Conservation (phyloP, 2,113 vertebrate genomes). For the Planiliza haematocheilus region DNA sequence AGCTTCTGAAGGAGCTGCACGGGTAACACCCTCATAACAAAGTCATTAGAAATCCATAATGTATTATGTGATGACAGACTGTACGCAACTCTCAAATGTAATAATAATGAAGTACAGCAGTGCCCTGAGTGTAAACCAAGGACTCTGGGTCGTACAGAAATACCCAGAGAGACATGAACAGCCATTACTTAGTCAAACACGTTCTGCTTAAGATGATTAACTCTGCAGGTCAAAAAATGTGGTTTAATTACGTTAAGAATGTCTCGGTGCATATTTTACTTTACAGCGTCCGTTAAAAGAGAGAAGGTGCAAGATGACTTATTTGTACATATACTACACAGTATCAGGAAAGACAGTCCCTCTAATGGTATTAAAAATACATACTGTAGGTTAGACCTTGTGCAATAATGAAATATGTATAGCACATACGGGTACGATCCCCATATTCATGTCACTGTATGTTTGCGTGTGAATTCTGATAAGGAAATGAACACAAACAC, state of each 20-base stretch:
- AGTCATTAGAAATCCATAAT: constrained; percentile 45
- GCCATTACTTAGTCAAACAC: not conserved
- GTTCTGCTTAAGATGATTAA: constrained; percentile 3
- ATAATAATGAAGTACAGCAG: constrained; percentile 41
- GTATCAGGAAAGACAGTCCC: not conserved
- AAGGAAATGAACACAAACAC: not conserved
- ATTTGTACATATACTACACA: constrained; percentile 1
- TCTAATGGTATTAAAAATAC: constrained; percentile 35
- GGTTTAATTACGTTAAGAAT: constrained; percentile 16
- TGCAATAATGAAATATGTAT: constrained; percentile 37
- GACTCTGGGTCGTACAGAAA: constrained; percentile 23
- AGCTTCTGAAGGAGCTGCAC: constrained; percentile 35
- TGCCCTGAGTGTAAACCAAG: constrained; percentile 20
- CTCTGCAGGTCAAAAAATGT: not conserved
- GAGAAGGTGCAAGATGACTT: not conserved
- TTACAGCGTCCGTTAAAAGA: constrained; percentile 19
- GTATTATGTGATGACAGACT: constrained; percentile 34
- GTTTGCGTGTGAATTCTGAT: not conserved
- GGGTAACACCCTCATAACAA: constrained; percentile 41
- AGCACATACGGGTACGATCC: not conserved
- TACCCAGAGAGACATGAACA: constrained; percentile 14
- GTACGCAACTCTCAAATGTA: constrained; percentile 33
- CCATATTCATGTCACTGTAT: not conserved
- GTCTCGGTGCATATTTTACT: not conserved
- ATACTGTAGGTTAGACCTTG: constrained; percentile 5